Evolutionary conservation across 2,797 vertebrate species (phyloP).

Genomic region (Borostomias antarcticus): DNA sequence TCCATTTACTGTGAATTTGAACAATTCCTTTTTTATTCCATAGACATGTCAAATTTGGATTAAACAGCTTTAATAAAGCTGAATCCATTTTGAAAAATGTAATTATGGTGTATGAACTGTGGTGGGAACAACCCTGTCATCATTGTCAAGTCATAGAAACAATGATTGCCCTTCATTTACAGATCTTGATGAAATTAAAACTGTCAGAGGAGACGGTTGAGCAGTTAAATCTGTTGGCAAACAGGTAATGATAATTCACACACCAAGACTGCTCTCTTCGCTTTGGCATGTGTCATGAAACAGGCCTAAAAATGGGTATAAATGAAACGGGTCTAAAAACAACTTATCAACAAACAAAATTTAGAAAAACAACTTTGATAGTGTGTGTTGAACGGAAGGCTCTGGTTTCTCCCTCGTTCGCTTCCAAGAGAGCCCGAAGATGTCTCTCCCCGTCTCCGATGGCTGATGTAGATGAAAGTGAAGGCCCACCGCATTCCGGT

Average conservation of each 20-base stretch:
- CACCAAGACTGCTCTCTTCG: constrained; percentile 12
- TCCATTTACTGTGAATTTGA: constrained; percentile 58
- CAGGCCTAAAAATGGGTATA: no score
- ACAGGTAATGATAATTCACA: constrained; percentile 13
- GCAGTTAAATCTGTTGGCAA: not conserved
- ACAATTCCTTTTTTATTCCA: constrained; percentile 54
- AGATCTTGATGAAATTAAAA: no score
- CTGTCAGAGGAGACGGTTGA: no score
- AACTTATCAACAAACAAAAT: constrained; percentile 16
- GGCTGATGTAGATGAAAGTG: constrained; percentile 25
- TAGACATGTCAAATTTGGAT: constrained; percentile 59
- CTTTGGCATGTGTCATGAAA: constrained; percentile 4
- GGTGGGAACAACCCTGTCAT: constrained; percentile 47
- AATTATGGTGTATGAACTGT: constrained; percentile 56
- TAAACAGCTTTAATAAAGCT: constrained; percentile 54
- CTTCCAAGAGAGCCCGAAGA: constrained; percentile 6
- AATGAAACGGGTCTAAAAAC: constrained; percentile 6
- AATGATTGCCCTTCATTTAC: constrained; percentile 41
- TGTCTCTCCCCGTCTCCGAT: not conserved
- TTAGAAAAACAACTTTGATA: not conserved
- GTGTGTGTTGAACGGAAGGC: not conserved
- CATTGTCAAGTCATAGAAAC: constrained; percentile 33
- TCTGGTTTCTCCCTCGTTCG: constrained; percentile 21
- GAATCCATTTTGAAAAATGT: constrained; percentile 51
- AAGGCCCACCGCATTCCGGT: not conserved